Evolutionary conservation across 2,113 vertebrate genomes (phyloP).

Genomic region (Struthio camelus): DNA sequence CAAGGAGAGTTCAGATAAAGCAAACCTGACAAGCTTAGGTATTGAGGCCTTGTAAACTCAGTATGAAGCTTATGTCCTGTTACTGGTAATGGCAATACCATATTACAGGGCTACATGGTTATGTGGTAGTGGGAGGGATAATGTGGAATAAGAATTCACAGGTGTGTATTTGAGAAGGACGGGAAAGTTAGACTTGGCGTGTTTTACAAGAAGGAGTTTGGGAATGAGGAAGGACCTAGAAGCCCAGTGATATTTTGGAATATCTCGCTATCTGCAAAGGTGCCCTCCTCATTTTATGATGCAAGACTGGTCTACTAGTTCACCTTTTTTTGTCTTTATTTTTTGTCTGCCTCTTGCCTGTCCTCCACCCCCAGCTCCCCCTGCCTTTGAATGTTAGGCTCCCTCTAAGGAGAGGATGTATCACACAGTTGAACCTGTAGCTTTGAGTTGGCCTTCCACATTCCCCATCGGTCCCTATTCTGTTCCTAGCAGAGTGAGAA

Average conservation of each 20-base stretch:
- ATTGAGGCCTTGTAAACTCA: background rate
- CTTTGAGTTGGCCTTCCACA: background rate
- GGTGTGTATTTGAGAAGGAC: background rate
- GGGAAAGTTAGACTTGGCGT: background rate
- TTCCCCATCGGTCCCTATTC: background rate
- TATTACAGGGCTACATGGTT: accelerated
- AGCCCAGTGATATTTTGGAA: background rate
- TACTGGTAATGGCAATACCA: background rate
- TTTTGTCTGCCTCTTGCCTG: background rate
- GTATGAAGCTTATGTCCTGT: background rate
- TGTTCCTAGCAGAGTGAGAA: background rate
- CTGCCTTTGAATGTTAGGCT: background rate
- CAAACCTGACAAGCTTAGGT: background rate
- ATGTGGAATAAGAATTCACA: background rate
- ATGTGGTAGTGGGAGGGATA: background rate
- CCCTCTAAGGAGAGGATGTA: background rate
- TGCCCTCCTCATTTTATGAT: background rate
- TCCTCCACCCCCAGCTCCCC: too few relatives aligned
- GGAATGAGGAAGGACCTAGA: background rate
- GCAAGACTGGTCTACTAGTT: background rate
- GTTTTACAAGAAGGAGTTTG: background rate
- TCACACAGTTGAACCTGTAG: background rate
- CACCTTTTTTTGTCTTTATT: background rate
- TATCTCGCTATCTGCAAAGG: background rate
- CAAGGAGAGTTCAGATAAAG: conserved; percentile 19